phyloP scores from a whole-genome alignment of 2,888 invertebrate genomes.

The Xylota segnis region DNA sequence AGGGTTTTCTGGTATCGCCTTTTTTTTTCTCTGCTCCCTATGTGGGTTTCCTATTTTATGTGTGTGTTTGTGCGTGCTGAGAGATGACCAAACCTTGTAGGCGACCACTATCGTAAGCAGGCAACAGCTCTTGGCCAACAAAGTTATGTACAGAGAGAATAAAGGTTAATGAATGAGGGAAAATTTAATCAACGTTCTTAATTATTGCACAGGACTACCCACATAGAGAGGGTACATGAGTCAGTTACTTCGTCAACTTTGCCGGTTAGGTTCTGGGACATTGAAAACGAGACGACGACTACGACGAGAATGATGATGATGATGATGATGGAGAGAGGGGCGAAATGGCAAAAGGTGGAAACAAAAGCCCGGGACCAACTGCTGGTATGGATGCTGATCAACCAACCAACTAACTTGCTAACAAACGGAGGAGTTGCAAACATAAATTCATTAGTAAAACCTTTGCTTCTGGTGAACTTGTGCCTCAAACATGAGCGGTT shows the following conservation, averaged over 20 bases:
- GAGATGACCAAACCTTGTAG: conserved; percentile 47
- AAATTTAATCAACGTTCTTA: conserved; percentile 76
- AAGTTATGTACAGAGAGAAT: conserved; percentile 62
- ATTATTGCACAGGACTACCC: conserved; percentile 68
- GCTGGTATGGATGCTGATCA: conserved; percentile 59
- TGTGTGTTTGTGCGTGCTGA: conserved; percentile 29
- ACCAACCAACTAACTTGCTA: conserved; percentile 60
- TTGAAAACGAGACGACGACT: background rate
- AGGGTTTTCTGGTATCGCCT: conserved; percentile 39
- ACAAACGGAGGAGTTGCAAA: conserved; percentile 64
- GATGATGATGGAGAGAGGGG: too few species aligned
- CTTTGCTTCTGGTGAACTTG: conserved; percentile 36
- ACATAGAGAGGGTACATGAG: conserved; percentile 30
- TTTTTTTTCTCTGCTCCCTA: background rate
- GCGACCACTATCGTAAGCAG: conserved; percentile 16
- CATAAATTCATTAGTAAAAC: conserved; percentile 69
- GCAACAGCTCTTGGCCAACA: conserved; percentile 51
- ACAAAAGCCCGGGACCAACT: conserved; percentile 48
- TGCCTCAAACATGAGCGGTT: conserved; percentile 23
- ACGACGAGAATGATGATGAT: too few species aligned
- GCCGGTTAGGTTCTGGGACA: conserved; percentile 39
- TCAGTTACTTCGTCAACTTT: conserved; percentile 69
- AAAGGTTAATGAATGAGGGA: conserved; percentile 75
- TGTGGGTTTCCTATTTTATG: background rate
- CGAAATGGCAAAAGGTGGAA: conserved; percentile 35